phyloP scores from a whole-genome alignment of 2,888 invertebrate genomes.

The Beris chalybata region DNA sequence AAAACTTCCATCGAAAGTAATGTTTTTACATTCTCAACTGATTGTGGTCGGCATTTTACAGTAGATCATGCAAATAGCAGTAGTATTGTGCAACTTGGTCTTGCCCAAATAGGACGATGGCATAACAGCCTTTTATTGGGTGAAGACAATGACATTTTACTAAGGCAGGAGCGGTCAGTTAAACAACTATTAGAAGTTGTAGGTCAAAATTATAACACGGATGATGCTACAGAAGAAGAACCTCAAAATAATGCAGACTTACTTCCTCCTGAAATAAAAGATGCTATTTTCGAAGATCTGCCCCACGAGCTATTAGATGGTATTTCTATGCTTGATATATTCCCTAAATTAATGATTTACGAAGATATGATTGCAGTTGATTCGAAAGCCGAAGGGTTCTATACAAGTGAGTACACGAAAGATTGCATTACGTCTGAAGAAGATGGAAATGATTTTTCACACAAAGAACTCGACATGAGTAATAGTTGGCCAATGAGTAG shows the following conservation, averaged over 20 bases:
- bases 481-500: slow-evolving; percentile 43
- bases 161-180: slow-evolving; percentile 36
- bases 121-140: slow-evolving; percentile 56
- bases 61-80: slow-evolving; percentile 73
- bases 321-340: slow-evolving; percentile 84
- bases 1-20: slow-evolving; percentile 65
- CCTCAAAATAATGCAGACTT: slow-evolving; percentile 80
- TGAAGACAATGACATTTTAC: slow-evolving; percentile 40
- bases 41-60: slow-evolving; percentile 72
- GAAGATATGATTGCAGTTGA: slow-evolving; percentile 69
- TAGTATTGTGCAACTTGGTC: slow-evolving; percentile 63
- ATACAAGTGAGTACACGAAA: slow-evolving; percentile 55
- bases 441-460: slow-evolving; percentile 42
- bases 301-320: slow-evolving; percentile 81
- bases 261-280: slow-evolving; percentile 82
- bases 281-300: slow-evolving; percentile 82
- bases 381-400: slow-evolving; percentile 62
- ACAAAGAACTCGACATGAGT: slow-evolving; percentile 33
- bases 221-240: slow-evolving; percentile 64
- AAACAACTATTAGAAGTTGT: slow-evolving; percentile 39
- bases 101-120: slow-evolving; percentile 70
- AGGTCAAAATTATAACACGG: slow-evolving; percentile 38
- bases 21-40: slow-evolving; percentile 53
- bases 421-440: slow-evolving; percentile 56
- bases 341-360: slow-evolving; percentile 70